These are phyloP conservation scores for Drosophila emarginata DNA, from an alignment of 2,888 invertebrate species.

Conservation along the genomic window DNA sequence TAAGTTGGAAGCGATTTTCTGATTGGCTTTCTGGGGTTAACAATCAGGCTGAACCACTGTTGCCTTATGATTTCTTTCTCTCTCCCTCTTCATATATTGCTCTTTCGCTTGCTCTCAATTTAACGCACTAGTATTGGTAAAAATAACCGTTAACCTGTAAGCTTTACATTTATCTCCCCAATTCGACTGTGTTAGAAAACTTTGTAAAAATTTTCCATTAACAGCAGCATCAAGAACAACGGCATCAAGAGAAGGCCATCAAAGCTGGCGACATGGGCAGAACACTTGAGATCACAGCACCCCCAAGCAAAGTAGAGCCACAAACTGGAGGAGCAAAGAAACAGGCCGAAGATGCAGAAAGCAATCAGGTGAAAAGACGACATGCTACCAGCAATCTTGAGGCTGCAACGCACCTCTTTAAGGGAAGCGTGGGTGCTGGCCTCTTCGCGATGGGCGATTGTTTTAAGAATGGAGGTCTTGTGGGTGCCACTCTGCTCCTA, in stretches of 20 bases:
- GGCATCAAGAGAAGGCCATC: slow-evolving; percentile 39
- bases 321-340: slow-evolving; percentile 16
- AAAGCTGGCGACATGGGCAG: slow-evolving; percentile 56
- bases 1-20: too few relatives aligned
- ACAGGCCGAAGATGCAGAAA: slow-evolving; percentile 43
- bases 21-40: not conserved
- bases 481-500: slow-evolving; percentile 90
- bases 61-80: not conserved
- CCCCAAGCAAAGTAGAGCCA: slow-evolving; percentile 28
- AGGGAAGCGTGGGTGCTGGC: slow-evolving; percentile 97
- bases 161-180: not conserved
- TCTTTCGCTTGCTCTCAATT: not conserved
- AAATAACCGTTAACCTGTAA: not conserved
- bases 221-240: slow-evolving; percentile 43
- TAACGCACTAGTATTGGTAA: not conserved
- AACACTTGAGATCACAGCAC: slow-evolving; percentile 56
- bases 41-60: not conserved
- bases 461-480: slow-evolving; percentile 93
- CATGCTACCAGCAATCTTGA: slow-evolving; percentile 87
- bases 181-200: slow-evolving; percentile 10
- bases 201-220: slow-evolving; percentile 25
- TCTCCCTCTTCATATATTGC: not conserved
- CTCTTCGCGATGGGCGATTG: slow-evolving; percentile 97
- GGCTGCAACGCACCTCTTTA: slow-evolving; percentile 94
- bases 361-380: slow-evolving; percentile 45